phyloP scores from a whole-genome alignment of 2,113 vertebrate species.

The Microcebus ravelobensis region DNA sequence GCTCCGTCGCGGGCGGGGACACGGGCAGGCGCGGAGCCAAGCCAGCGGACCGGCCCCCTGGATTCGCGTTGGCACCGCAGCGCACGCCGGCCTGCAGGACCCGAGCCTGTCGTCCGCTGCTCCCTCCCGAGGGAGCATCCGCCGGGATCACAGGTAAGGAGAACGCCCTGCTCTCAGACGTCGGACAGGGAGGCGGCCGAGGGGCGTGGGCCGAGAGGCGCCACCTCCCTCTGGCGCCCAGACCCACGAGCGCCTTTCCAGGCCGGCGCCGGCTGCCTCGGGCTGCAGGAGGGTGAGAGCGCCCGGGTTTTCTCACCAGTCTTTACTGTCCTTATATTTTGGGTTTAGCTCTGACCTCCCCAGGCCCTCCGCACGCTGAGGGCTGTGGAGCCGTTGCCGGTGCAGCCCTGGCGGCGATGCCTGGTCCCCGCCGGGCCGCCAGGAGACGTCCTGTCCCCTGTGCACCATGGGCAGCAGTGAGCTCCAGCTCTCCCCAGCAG shows the following conservation, averaged over 20 bases:
- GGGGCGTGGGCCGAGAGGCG: too few relatives aligned
- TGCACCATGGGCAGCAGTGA: fast-evolving
- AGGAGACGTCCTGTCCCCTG: fast-evolving
- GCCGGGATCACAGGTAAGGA: not conserved
- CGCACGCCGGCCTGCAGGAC: fast-evolving
- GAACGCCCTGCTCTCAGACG: not conserved
- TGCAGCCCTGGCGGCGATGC: not conserved
- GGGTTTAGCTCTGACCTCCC: not conserved
- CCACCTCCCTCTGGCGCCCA: not conserved
- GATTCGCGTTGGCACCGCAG: too few relatives aligned
- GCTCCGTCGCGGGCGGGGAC: not conserved
- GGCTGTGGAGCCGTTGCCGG: not conserved
- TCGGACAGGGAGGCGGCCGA: too few relatives aligned
- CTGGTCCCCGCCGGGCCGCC: not conserved
- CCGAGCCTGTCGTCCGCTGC: not conserved
- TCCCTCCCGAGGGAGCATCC: not conserved
- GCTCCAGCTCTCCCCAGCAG: not conserved
- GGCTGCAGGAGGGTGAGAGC: too few relatives aligned
- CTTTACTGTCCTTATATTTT: not conserved
- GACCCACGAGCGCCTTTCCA: not conserved
- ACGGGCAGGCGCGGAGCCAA: not conserved
- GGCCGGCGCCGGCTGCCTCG: not conserved
- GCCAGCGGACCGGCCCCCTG: not conserved
- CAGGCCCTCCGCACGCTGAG: not conserved
- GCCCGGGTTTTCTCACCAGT: not conserved